phyloP scores from a whole-genome alignment of 2,888 invertebrate species.

The Tuta absoluta region DNA sequence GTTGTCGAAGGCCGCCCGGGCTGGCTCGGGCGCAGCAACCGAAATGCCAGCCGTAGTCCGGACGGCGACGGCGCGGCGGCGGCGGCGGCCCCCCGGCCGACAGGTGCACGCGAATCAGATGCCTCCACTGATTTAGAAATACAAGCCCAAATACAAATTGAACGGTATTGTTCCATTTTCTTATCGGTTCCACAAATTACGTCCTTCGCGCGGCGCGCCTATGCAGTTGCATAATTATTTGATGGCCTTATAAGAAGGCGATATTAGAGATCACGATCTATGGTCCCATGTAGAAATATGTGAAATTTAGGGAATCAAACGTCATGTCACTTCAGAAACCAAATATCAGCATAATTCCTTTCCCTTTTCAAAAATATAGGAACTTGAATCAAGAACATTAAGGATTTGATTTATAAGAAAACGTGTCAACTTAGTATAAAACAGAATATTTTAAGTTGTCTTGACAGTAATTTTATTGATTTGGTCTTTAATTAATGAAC shows the following conservation, averaged over 20 bases:
- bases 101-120: conserved; percentile 49
- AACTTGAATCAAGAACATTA: too few relatives aligned
- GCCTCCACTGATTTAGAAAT: conserved; percentile 31
- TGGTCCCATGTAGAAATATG: too few relatives aligned
- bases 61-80: conserved; percentile 9
- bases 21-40: conserved; percentile 10
- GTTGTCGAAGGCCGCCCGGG: conserved; percentile 43
- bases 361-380: too few relatives aligned
- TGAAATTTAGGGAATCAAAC: too few relatives aligned
- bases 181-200: neutral
- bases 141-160: neutral
- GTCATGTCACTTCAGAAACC: too few relatives aligned
- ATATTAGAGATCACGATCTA: too few relatives aligned
- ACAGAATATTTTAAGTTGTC: conserved; percentile 11
- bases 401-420: neutral
- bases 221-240: too few relatives aligned
- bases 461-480: conserved; percentile 32
- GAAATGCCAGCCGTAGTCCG: conserved; percentile 42
- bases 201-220: too few relatives aligned
- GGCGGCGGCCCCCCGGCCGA: neutral
- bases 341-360: too few relatives aligned
- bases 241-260: too few relatives aligned
- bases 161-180: neutral
- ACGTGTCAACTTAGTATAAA: neutral
- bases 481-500: conserved; percentile 24